Base-by-base conservation (phyloP, 1,140 invertebrate genomes). In the Gonatopus flavifemur region DNA sequence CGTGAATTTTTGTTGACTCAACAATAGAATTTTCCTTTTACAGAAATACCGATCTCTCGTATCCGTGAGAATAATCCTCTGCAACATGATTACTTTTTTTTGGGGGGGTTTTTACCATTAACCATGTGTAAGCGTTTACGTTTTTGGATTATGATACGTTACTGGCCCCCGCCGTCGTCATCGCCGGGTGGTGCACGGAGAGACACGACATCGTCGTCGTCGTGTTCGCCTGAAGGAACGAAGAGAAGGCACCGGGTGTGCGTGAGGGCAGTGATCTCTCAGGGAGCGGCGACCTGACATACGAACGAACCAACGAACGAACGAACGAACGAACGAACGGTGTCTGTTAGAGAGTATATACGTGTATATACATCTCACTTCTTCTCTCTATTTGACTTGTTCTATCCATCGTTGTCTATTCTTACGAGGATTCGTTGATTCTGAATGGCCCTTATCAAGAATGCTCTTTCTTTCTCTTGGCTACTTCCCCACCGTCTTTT, bases 201-300 rank as follows among this genome's bases (percentile, higher is more conserved):
- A 43, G 55, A 61, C 48, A 59, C 49, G 59, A 67, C 57, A 57
- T 60, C 64, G 64, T 59, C 55, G n/a, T n/a, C n/a, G n/a, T n/a
- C n/a, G n/a, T n/a, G n/a, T n/a, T n/a, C 50, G 59, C 49, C 52
- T 36, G 41, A 60, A 67, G 61, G 62, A 67, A 64, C 59, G 65
- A 70, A n/a, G 64, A 66, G 60, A 66, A 65, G 57, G 66, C 65
- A 57, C 57, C 66, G 70, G 67, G 70, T 75, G 64, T 69, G 69
- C 65, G 72, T 67, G 73, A 76, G 75, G 73, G 71, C 74, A 77
- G 74, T 76, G 75, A 76, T 76, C 75, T 77, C 70, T 72, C 59
- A 66, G 75, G 70, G 75, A 77, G 75, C 75, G 72, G 64, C 72
- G 75, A 77, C 75, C 72, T 74, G 72, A 73, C 73, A 38, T 59